Conservation (phyloP, 2,797 vertebrate genomes). For the Anguilla anguilla region DNA sequence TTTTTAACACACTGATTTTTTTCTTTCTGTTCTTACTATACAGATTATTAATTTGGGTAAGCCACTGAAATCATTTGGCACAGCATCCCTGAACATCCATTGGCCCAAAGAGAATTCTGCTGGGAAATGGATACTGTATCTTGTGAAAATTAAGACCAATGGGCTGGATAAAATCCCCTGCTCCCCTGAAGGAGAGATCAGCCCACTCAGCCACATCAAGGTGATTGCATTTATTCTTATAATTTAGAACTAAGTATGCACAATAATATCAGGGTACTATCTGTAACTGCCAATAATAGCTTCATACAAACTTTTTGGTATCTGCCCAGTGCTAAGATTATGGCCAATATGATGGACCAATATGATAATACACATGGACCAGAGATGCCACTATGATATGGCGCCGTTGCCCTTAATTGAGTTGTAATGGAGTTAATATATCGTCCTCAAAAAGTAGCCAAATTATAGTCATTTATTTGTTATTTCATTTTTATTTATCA, state of each 20-base stretch:
- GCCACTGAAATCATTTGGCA: conserved; percentile 80
- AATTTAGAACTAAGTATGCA: background rate
- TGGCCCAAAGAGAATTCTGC: conserved; percentile 84
- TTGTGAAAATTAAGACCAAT: conserved; percentile 79
- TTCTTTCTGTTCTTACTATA: background rate
- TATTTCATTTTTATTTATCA: no score
- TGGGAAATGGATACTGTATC: conserved; percentile 88
- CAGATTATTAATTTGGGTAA: conserved; percentile 92
- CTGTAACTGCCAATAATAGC: no score
- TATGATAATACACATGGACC: no score
- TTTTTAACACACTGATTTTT: conserved; percentile 37
- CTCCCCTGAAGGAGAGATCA: conserved; percentile 71
- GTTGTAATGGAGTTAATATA: no score
- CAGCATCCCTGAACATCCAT: conserved; percentile 77
- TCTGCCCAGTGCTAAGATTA: no score
- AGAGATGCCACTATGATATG: no score
- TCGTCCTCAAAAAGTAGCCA: no score
- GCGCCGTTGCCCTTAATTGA: no score
- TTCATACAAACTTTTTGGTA: no score
- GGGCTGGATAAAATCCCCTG: conserved; percentile 77
- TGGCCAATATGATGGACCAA: no score
- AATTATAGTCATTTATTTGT: no score
- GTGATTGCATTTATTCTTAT: conserved; percentile 49
- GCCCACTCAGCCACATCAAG: conserved; percentile 58
- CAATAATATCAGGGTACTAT: no score